Evolutionary conservation across 2,888 invertebrate genomes (phyloP), one percentile per base, ranked within the genome.

Genomic region (Conus canariensis): DNA sequence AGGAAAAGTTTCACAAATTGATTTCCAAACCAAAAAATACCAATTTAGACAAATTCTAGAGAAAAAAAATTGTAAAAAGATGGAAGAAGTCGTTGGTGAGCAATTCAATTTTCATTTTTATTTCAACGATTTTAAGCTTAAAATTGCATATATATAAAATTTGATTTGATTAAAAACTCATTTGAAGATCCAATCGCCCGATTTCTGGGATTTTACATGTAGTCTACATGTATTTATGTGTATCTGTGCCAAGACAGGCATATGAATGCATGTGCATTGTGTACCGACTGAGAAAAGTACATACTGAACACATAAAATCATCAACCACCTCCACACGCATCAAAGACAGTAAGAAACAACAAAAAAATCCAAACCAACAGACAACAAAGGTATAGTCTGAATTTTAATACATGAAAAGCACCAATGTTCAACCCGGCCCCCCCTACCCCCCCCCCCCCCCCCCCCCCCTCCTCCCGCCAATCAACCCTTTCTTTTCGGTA

Each of bases 321-420:
- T 45, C 45, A 45, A 45, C 45, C 45, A 45, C 45, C 45, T 2
- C 45, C 45, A 45, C 10, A 25, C 12, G 16, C 56, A 58, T 7
- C 19, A 6, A 83, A 19, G 19, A 8, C 9, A 7, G 8, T 7
- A 2, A 19, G 3, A 83, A 16, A 45, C 16, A 8, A 9, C 2
- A 1, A 56, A 6, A 7, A 6, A 83, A 83, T 7, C 56, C 56
- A 58, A 7, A 56, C 7, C 25, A 56, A 56, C 0, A 22, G 10
- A 58, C 2, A 22, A 83, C 19, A 56, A 16, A 83, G 10, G 58
- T 83, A 9, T 6, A 7, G 14, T 58, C 14, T 22, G 56, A 7
- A 25, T 83, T 83, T 83, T 58, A 83, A 58, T 83, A 58, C 82
- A 83, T 19, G 22, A 10, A 45, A 67, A 86, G 67, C 67, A 64